Evolutionary conservation across 1,140 invertebrate species (phyloP).

Genomic region (Trichonephila inaurata): DNA sequence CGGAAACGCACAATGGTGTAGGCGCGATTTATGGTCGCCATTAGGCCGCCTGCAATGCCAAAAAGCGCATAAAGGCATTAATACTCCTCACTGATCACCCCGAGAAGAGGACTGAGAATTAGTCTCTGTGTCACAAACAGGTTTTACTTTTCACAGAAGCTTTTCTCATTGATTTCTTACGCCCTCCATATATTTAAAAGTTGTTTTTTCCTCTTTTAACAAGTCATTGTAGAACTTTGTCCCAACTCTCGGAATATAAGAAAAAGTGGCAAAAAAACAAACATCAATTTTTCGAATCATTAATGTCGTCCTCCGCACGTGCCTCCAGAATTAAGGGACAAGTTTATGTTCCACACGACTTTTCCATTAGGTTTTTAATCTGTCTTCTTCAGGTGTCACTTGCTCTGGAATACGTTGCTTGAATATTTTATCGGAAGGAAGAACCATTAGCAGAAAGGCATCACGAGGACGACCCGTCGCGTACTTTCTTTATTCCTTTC

Average conservation of each 20-base stretch:
- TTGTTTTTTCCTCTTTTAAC: too few species aligned
- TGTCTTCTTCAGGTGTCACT: slow-evolving; percentile 5
- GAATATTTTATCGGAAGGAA: background rate
- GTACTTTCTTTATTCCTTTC: too few species aligned
- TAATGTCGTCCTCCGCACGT: background rate
- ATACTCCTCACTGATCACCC: background rate
- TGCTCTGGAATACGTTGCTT: background rate
- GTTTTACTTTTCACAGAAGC: too few species aligned
- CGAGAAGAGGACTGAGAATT: too few species aligned
- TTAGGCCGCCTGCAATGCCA: background rate
- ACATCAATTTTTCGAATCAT: background rate
- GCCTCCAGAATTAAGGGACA: background rate
- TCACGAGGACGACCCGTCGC: too few species aligned
- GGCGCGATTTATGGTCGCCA: background rate
- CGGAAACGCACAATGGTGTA: background rate
- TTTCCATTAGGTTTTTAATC: background rate
- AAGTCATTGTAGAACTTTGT: too few species aligned
- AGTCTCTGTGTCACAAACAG: too few species aligned
- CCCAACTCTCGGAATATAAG: too few species aligned
- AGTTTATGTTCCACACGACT: slow-evolving; percentile 1
- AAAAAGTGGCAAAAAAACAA: too few species aligned
- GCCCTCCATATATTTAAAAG: too few species aligned
- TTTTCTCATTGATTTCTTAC: too few species aligned
- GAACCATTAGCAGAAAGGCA: too few species aligned
- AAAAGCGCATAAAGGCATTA: background rate